Conservation (phyloP, 2,888 invertebrate genomes). For the Prosopocoilus inquinatus region DNA sequence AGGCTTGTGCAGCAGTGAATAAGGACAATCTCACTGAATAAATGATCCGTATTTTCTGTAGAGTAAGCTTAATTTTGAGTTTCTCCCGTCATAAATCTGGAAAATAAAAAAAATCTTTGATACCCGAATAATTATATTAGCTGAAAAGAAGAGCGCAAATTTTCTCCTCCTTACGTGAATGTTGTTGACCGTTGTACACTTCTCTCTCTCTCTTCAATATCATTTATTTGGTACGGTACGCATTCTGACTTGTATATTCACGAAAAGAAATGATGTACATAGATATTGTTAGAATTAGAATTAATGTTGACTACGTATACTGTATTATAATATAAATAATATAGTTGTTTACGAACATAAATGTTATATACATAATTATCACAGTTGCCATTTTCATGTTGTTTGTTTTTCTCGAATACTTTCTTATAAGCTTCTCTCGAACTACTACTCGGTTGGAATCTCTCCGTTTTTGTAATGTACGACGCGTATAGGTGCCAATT, state of each 20-base stretch:
- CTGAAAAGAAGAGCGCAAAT: no score
- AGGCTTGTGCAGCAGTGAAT: neutral
- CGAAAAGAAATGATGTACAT: constrained; percentile 35
- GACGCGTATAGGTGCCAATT: constrained; percentile 45
- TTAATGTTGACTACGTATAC: constrained; percentile 40
- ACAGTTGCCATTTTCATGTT: constrained; percentile 36
- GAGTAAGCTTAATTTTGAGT: no score
- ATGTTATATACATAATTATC: constrained; percentile 33
- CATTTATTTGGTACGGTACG: neutral
- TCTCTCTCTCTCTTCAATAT: neutral
- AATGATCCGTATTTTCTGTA: neutral
- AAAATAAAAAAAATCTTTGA: no score
- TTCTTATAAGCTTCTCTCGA: constrained; percentile 18
- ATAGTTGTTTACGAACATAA: constrained; percentile 40
- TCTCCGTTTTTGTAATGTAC: constrained; percentile 11
- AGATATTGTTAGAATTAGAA: constrained; percentile 39
- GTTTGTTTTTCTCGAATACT: constrained; percentile 24
- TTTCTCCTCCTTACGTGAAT: no score
- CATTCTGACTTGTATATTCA: constrained; percentile 8
- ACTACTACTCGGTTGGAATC: constrained; percentile 4
- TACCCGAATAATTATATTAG: no score
- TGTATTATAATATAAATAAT: constrained; percentile 29
- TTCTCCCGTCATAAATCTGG: no score
- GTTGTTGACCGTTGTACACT: no score
- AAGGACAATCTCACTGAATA: neutral